Evolutionary conservation across 2,113 vertebrate species (phyloP).

Genomic region (Crotophaga sulcirostris): DNA sequence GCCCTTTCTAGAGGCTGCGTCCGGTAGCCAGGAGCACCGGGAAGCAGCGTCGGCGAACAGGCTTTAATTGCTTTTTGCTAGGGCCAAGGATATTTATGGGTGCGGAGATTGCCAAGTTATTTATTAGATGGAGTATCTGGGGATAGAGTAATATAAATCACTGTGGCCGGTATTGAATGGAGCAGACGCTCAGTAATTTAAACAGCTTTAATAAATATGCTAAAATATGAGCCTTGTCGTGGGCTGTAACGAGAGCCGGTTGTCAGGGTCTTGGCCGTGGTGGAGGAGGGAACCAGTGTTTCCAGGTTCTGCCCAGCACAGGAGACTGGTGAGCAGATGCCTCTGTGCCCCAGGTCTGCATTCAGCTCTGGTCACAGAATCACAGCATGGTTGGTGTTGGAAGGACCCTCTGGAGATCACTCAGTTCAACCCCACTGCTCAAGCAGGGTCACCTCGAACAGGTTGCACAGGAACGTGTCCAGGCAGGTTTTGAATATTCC

Average conservation of each 20-base stretch:
- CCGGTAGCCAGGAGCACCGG: neutral
- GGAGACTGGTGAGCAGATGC: fast-evolving
- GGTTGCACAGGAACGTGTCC: too few species aligned
- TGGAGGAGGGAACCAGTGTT: too few species aligned
- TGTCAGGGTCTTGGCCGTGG: slow-evolving; percentile 14
- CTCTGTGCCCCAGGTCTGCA: fast-evolving
- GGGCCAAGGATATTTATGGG: slow-evolving; percentile 71
- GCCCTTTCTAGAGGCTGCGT: neutral
- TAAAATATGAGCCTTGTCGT: slow-evolving; percentile 75
- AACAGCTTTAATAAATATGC: slow-evolving; percentile 81
- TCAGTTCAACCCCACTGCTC: too few species aligned
- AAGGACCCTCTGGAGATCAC: too few species aligned
- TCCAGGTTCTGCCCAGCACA: fast-evolving
- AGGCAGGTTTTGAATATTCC: too few species aligned
- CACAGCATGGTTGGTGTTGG: too few species aligned
- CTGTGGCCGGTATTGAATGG: slow-evolving; percentile 68
- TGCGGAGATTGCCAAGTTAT: slow-evolving; percentile 76
- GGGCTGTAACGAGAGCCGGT: slow-evolving; percentile 64
- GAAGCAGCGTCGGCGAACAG: neutral
- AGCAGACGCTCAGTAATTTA: slow-evolving; percentile 79
- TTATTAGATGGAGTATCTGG: slow-evolving; percentile 78
- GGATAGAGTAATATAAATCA: slow-evolving; percentile 79
- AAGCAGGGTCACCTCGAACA: too few species aligned
- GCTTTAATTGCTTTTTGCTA: slow-evolving; percentile 76
- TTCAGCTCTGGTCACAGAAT: fast-evolving